Evolutionary conservation across 2,888 invertebrate genomes (phyloP).

Genomic region (Drosophila melanosoma): DNA sequence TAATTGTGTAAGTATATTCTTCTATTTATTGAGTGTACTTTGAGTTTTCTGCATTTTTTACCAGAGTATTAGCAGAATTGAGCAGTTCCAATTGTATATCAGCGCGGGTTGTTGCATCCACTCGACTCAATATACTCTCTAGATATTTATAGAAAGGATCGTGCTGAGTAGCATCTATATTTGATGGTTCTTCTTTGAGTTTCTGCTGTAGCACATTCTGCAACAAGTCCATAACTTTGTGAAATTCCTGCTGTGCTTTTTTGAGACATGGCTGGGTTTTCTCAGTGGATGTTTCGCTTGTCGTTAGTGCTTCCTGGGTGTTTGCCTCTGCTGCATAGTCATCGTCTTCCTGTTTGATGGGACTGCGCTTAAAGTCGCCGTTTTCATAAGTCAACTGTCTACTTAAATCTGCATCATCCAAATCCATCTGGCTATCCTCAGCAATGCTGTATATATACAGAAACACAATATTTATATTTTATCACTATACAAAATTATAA

Average conservation of each 20-base stretch:
- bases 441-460: slow-evolving; percentile 3
- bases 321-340: not conserved
- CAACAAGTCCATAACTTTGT: slow-evolving; percentile 34
- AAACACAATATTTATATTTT: not conserved
- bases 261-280: not conserved
- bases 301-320: not conserved
- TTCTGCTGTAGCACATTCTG: slow-evolving; percentile 24
- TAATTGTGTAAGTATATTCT: not conserved
- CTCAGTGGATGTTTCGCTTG: not conserved
- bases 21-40: not conserved
- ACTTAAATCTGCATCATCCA: not conserved
- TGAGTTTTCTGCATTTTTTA: slow-evolving; percentile 8
- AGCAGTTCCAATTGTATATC: slow-evolving; percentile 52
- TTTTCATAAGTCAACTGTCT: not conserved
- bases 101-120: slow-evolving; percentile 30
- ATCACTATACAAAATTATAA: not conserved
- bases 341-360: not conserved
- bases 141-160: slow-evolving; percentile 56
- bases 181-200: slow-evolving; percentile 7
- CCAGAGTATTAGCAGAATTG: slow-evolving; percentile 33
- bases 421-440: slow-evolving; percentile 3
- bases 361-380: not conserved
- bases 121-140: slow-evolving; percentile 42
- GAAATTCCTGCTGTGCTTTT: slow-evolving; percentile 31
- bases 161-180: not conserved